A percentile compares a stretch with the other conserved stretches of the same genome.
These are phyloP conservation scores for Hoplostethus mediterraneus DNA, from an alignment of 2,797 vertebrate genomes.

Conservation along the genomic window DNA sequence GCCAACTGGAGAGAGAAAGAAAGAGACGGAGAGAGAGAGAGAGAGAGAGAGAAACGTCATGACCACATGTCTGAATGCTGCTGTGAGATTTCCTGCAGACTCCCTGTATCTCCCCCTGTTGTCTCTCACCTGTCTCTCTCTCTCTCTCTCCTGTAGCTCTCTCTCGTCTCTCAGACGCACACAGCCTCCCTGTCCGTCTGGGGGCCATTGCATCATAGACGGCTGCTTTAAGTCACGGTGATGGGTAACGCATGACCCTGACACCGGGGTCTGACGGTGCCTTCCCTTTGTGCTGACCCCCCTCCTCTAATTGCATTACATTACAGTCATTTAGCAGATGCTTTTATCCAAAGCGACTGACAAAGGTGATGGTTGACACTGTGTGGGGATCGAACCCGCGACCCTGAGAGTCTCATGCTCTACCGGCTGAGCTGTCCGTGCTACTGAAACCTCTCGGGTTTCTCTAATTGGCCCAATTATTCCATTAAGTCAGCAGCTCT, in stretches of 20 bases:
- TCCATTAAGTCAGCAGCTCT: constrained; percentile 58
- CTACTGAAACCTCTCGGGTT: constrained; percentile 60
- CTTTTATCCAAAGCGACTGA: too few species aligned
- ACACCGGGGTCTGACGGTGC: constrained; percentile 53
- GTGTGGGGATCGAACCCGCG: too few species aligned
- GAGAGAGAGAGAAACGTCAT: constrained; percentile 54
- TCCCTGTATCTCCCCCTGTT: constrained; percentile 40
- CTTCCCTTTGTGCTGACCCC: constrained; percentile 55
- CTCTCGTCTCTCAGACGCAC: constrained; percentile 43
- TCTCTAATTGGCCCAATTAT: constrained; percentile 76
- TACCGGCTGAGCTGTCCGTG: constrained; percentile 6
- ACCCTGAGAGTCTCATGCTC: too few species aligned
- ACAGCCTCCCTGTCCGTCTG: constrained; percentile 31
- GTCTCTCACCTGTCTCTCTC: constrained; percentile 48
- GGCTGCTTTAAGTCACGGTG: constrained; percentile 75
- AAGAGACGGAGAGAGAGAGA: constrained; percentile 14
- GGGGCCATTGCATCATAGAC: constrained; percentile 55
- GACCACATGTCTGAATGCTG: constrained; percentile 65
- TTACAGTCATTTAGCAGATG: too few species aligned
- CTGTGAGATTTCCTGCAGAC: constrained; percentile 44
- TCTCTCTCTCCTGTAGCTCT: constrained; percentile 11
- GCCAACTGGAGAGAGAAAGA: constrained; percentile 41
- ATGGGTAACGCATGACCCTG: constrained; percentile 57
- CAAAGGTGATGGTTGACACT: too few species aligned
- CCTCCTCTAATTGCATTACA: constrained; percentile 25